Evolutionary conservation across 2,888 invertebrate genomes (phyloP), one percentile per base, ranked within the genome.

Genomic region (Agrotis clavis): DNA sequence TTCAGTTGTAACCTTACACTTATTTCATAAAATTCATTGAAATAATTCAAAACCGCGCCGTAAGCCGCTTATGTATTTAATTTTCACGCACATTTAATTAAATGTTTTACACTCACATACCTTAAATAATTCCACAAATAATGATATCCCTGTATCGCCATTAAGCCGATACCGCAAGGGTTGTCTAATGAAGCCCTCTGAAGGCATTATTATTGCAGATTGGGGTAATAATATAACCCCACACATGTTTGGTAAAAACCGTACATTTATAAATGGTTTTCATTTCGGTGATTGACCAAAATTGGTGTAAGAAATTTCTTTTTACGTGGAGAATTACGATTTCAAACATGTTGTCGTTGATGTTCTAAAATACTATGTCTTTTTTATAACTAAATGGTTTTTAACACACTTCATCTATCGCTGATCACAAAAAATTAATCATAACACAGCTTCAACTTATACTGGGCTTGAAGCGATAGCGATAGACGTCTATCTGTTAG

Each of bases 31-130:
- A 25, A 77, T 77, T 56, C 53, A 64, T 57, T 79, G 41, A 60
- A 66, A 79, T 66, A 69, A 82, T 61, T 77, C 47, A 51, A 19
- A 71, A 13, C 41, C n/a, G 19, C 11, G 47, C 57, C 53, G 45
- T 74, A 79, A 80, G 18, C 79, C 74, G 68, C 66, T 80, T 82
- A 80, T 68, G 60, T 73, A 69, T 69, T 77, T 11, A 62, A 82
- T 79, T 82, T 69, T 69, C 65, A 57, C 68, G 13, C 70, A 11
- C 45, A 66, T 73, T 79, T 79, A 79, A 80, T 80, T 73, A 73
- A 73, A 73, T 79, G 68, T 60, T 78, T 79, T 79, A 79, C 79
- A 68, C 63, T 65, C 61, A 4, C 48, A n/a, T 66, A 48, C 47
- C 48, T 53, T 48, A 60, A 70, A 72, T 72, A 60, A 71, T 74